A percentile compares a stretch with the other conserved stretches of the same genome.
These are phyloP conservation scores for Osmerus mordax DNA, from an alignment of 2,113 vertebrate genomes.

Conservation along the genomic window DNA sequence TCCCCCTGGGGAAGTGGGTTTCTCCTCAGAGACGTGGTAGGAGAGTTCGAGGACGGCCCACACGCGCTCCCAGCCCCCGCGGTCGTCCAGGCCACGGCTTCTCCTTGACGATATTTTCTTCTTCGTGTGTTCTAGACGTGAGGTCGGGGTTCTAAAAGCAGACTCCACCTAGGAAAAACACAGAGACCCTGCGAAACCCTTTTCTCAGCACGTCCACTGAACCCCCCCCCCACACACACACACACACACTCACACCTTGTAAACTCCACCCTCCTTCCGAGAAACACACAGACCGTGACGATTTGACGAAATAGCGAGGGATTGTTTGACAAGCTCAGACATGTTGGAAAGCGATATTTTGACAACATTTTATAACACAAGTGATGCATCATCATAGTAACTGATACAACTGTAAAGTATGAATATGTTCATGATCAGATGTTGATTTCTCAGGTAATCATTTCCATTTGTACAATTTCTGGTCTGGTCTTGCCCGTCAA, in stretches of 20 bases:
- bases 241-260: not conserved
- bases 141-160: constrained; percentile 65
- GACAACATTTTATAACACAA: too few relatives aligned
- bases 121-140: constrained; percentile 57
- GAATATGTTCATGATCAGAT: too few relatives aligned
- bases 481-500: not conserved
- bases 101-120: constrained; percentile 69
- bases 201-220: constrained; percentile 36
- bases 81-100: constrained; percentile 61
- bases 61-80: constrained; percentile 59
- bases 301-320: not conserved
- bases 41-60: constrained; percentile 67
- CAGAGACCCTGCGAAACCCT: constrained; percentile 45
- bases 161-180: constrained; percentile 58
- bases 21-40: constrained; percentile 42
- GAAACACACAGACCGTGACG: constrained; percentile 23
- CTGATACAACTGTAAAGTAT: too few relatives aligned
- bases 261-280: constrained; percentile 29
- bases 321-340: not conserved
- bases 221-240: not conserved
- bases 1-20: constrained; percentile 55
- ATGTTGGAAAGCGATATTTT: too few relatives aligned
- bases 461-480: too few relatives aligned
- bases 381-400: too few relatives aligned
- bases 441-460: too few relatives aligned